A percentile compares a stretch with the other conserved stretches of the same genome.
Evolutionary conservation across 2,113 vertebrate genomes (phyloP).

Genomic region (Alligator sinensis): DNA sequence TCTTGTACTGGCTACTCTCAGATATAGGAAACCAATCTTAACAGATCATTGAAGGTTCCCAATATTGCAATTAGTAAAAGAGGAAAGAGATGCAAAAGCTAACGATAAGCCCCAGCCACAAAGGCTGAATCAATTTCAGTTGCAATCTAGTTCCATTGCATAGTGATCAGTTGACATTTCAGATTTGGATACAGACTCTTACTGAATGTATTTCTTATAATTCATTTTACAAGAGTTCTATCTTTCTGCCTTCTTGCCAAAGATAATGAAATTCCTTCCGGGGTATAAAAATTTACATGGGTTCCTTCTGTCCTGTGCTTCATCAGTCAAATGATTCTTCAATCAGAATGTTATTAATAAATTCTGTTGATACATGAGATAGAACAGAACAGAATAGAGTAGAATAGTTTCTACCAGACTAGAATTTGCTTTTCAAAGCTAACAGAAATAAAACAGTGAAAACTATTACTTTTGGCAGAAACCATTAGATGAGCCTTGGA

Average conservation of each 20-base stretch:
- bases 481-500: conserved; percentile 49
- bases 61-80: background rate
- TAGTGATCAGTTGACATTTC: background rate
- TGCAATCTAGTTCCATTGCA: background rate
- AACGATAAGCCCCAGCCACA: background rate
- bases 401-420: conserved; percentile 29
- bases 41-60: background rate
- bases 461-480: conserved; percentile 52
- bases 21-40: background rate
- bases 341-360: conserved; percentile 38
- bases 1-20: background rate
- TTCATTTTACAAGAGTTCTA: background rate
- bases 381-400: conserved; percentile 61
- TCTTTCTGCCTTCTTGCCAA: background rate
- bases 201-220: background rate
- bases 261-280: conserved; percentile 30
- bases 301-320: conserved; percentile 35
- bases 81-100: background rate
- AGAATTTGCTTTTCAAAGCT: conserved; percentile 37
- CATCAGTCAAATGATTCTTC: conserved; percentile 41
- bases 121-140: background rate
- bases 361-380: conserved; percentile 25
- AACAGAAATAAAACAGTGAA: background rate
- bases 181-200: background rate
- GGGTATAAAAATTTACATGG: conserved; percentile 17